Conservation (phyloP, 2,888 invertebrate genomes). For the Biston betularia region DNA sequence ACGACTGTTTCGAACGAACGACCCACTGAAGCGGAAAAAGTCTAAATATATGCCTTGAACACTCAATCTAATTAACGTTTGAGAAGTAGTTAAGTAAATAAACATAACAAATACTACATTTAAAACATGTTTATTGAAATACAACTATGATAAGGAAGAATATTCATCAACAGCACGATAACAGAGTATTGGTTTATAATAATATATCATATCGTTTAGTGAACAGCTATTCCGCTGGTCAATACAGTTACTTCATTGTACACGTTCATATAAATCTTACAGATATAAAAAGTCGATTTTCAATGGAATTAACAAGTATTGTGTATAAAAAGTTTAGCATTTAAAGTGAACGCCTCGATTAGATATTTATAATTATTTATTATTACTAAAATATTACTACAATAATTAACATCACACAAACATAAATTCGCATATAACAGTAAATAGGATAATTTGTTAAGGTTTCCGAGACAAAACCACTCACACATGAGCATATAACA, state of each 20-base stretch:
- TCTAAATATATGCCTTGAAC: no score
- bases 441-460: not conserved
- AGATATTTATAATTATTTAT: slow-evolving; percentile 3
- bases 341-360: not conserved
- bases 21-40: no score
- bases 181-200: slow-evolving; percentile 67
- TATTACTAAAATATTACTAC: slow-evolving; percentile 8
- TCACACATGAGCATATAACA: not conserved
- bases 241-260: slow-evolving; percentile 13
- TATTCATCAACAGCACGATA: slow-evolving; percentile 66
- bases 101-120: slow-evolving; percentile 28
- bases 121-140: slow-evolving; percentile 53
- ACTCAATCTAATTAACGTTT: no score
- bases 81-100: not conserved
- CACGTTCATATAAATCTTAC: not conserved
- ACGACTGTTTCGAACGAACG: no score
- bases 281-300: not conserved
- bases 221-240: slow-evolving; percentile 12
- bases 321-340: slow-evolving; percentile 7
- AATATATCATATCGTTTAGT: slow-evolving; percentile 22
- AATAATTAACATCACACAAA: slow-evolving; percentile 14
- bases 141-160: slow-evolving; percentile 58
- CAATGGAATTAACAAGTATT: slow-evolving; percentile 7
- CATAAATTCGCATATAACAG: slow-evolving; percentile 11
- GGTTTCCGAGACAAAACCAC: slow-evolving; percentile 9